Conservation (phyloP, 2,888 invertebrate species). For the Tuberolachnus salignus region DNA sequence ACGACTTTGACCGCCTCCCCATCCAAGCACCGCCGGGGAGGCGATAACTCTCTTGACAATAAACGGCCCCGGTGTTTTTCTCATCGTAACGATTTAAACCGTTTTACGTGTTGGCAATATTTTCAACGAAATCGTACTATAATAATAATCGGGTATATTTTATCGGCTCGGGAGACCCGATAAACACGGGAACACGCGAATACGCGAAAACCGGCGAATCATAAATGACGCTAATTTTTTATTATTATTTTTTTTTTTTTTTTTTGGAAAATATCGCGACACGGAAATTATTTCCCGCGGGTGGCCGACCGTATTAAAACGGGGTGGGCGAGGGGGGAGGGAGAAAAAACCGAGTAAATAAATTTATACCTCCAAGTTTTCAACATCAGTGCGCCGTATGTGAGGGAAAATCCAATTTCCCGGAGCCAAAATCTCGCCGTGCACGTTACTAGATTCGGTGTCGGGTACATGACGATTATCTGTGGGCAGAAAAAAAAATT, state of each 20-base stretch:
- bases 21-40: too few relatives aligned
- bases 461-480: slow-evolving; percentile 91
- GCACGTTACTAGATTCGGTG: slow-evolving; percentile 86
- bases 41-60: too few relatives aligned
- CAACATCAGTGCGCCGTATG: slow-evolving; percentile 92
- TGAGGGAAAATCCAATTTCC: slow-evolving; percentile 92
- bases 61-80: too few relatives aligned
- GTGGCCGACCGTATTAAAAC: neutral
- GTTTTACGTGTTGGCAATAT: too few relatives aligned
- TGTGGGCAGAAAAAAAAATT: slow-evolving; percentile 64
- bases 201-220: neutral
- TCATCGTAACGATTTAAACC: too few relatives aligned
- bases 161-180: neutral
- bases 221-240: too few relatives aligned
- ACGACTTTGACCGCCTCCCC: too few relatives aligned
- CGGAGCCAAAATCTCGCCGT: slow-evolving; percentile 89
- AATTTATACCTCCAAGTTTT: slow-evolving; percentile 93
- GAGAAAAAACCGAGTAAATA: neutral
- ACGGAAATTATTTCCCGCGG: slow-evolving; percentile 2
- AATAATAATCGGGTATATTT: slow-evolving; percentile 7
- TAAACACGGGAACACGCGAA: neutral
- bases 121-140: too few relatives aligned
- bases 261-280: too few relatives aligned
- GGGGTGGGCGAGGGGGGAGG: neutral
- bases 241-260: too few relatives aligned